A percentile compares a stretch with the other conserved stretches of the same genome.
These are phyloP conservation scores for Brachyptera risi DNA, from an alignment of 2,888 invertebrate genomes.

Conservation along the genomic window DNA sequence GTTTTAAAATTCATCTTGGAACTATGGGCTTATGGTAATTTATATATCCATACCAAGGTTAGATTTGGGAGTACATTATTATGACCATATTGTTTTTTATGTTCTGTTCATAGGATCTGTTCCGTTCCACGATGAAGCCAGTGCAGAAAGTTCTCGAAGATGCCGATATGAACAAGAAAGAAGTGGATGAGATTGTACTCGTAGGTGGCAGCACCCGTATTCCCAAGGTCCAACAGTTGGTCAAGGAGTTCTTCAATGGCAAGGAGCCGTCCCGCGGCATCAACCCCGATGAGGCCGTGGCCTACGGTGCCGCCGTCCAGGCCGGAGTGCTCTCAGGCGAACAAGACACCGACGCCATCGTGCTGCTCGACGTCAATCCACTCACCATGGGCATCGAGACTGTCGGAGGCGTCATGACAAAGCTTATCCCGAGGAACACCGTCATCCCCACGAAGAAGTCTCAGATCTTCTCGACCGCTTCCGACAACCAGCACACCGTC, in stretches of 20 bases:
- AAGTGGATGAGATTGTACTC: conserved; percentile 97
- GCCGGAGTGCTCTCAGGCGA: conserved; percentile 97
- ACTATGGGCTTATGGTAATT: too few species aligned
- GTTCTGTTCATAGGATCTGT: conserved; percentile 52
- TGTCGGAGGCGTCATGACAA: conserved; percentile 99
- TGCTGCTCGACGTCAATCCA: conserved; percentile 96
- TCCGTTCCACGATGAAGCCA: conserved; percentile 90
- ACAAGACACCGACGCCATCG: conserved; percentile 94
- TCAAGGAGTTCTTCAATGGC: conserved; percentile 93
- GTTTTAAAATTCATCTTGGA: neutral
- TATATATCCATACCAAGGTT: too few species aligned
- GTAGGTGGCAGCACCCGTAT: conserved; percentile 99
- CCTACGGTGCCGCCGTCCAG: conserved; percentile 95
- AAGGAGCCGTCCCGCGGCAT: conserved; percentile 98
- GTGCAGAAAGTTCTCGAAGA: conserved; percentile 96
- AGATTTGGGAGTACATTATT: too few species aligned
- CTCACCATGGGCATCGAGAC: conserved; percentile 99
- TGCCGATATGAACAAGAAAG: conserved; percentile 98
- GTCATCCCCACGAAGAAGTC: conserved; percentile 99
- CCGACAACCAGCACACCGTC: conserved; percentile 98
- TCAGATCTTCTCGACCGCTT: conserved; percentile 98
- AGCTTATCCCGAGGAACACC: conserved; percentile 94
- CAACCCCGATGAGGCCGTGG: conserved; percentile 98
- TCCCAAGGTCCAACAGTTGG: conserved; percentile 92
- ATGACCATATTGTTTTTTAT: too few species aligned